Conservation (phyloP, 2,888 invertebrate species). For the Agonopterix alstromeriana region DNA sequence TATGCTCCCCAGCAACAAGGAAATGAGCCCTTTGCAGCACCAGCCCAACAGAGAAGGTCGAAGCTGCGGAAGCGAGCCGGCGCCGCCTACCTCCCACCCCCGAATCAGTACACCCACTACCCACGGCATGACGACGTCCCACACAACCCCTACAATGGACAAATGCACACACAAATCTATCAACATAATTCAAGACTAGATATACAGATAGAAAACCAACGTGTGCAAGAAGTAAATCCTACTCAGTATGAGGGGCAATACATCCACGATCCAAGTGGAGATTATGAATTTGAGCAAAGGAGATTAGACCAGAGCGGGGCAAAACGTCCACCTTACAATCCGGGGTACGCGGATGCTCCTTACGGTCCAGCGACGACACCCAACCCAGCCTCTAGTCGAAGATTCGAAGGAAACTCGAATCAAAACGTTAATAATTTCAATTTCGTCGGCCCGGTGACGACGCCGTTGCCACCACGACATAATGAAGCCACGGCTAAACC, state of each 20-base stretch:
- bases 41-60: slow-evolving; percentile 39
- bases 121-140: slow-evolving; percentile 47
- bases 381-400: slow-evolving; percentile 50
- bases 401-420: slow-evolving; percentile 49
- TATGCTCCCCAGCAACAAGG: slow-evolving; percentile 32
- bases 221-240: slow-evolving; percentile 51
- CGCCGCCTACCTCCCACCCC: slow-evolving; percentile 62
- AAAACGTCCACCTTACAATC: slow-evolving; percentile 41
- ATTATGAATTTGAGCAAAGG: slow-evolving; percentile 66
- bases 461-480: slow-evolving; percentile 30
- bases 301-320: slow-evolving; percentile 37
- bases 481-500: slow-evolving; percentile 64
- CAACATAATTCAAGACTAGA: slow-evolving; percentile 60
- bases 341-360: slow-evolving; percentile 53
- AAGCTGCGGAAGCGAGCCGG: slow-evolving; percentile 66
- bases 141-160: slow-evolving; percentile 53
- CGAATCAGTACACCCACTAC: slow-evolving; percentile 61
- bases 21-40: slow-evolving; percentile 44
- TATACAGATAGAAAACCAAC: slow-evolving; percentile 55
- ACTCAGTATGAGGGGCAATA: slow-evolving; percentile 59
- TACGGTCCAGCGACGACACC: slow-evolving; percentile 49
- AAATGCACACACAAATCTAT: slow-evolving; percentile 56
- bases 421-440: slow-evolving; percentile 58
- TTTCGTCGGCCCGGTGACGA: slow-evolving; percentile 36
- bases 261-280: slow-evolving; percentile 62